A percentile compares a stretch with the other conserved stretches of the same genome.
These are phyloP conservation scores for Tetragnatha versicolor DNA, from an alignment of 1,140 invertebrate genomes.

Conservation along the genomic window DNA sequence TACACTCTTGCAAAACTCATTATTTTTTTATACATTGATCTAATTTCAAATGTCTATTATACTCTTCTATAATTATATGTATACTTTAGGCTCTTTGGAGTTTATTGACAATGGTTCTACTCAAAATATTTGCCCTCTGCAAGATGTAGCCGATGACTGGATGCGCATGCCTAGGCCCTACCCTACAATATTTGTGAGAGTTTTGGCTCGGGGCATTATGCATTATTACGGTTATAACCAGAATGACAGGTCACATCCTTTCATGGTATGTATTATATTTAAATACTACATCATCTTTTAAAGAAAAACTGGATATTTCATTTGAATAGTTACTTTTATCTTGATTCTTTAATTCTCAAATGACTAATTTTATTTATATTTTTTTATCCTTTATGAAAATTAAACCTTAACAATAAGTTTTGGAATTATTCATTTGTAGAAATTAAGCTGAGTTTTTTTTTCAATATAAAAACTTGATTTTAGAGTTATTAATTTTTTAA, in stretches of 20 bases:
- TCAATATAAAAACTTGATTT: too few species aligned
- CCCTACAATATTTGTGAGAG: conserved; percentile 38
- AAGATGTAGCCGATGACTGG: conserved; percentile 46
- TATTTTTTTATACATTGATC: too few species aligned
- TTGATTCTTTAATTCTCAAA: too few species aligned
- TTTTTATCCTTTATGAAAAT: too few species aligned
- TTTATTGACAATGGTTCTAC: conserved; percentile 2
- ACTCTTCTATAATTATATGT: background rate
- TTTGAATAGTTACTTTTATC: too few species aligned
- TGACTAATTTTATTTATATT: too few species aligned
- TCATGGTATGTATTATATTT: conserved; percentile 23
- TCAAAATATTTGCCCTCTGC: conserved; percentile 38
- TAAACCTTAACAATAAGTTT: too few species aligned
- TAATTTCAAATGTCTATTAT: too few species aligned
- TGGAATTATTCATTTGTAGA: too few species aligned
- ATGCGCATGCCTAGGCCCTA: conserved; percentile 41
- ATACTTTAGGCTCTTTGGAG: conserved; percentile 19
- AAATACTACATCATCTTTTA: background rate
- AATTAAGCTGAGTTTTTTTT: too few species aligned
- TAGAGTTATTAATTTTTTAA: too few species aligned
- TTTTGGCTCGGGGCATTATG: conserved; percentile 33
- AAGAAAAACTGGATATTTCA: too few species aligned
- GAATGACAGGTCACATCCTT: conserved; percentile 40
- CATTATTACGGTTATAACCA: conserved; percentile 41
- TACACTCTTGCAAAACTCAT: background rate